Evolutionary conservation across 2,113 vertebrate species (phyloP).

Genomic region (Platanista minor): DNA sequence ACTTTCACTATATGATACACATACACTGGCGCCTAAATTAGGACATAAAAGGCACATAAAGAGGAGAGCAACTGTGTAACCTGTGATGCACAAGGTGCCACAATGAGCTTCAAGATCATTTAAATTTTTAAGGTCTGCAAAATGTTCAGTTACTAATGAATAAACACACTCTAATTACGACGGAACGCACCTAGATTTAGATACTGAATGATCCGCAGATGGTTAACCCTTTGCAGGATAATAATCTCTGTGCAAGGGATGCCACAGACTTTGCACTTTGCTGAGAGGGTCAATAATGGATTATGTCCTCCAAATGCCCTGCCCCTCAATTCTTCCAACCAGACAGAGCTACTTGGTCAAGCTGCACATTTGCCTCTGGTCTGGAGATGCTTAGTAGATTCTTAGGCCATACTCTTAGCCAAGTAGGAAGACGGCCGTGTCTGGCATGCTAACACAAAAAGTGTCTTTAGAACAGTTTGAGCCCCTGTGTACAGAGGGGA

Average conservation of each 20-base stretch:
- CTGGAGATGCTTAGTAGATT: neutral
- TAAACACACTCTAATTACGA: neutral
- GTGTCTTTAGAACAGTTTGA: neutral
- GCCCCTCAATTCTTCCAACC: neutral
- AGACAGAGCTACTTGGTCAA: neutral
- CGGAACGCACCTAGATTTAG: neutral
- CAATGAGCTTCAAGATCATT: neutral
- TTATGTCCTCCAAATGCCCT: neutral
- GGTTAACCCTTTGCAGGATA: neutral
- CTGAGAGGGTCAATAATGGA: neutral
- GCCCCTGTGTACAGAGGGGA: neutral
- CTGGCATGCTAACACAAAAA: neutral
- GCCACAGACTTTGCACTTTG: neutral
- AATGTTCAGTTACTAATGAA: conserved; percentile 18
- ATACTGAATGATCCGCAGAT: neutral
- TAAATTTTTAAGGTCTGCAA: conserved; percentile 21
- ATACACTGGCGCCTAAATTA: neutral
- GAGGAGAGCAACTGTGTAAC: neutral
- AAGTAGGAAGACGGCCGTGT: neutral
- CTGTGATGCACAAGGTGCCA: neutral
- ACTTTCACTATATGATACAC: neutral
- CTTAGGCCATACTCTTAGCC: neutral
- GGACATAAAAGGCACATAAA: conserved; percentile 32
- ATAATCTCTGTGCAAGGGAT: neutral
- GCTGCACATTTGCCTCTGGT: neutral